Evolutionary conservation across 2,888 invertebrate genomes (phyloP), one percentile per base, ranked within the genome.

Genomic region (Oxystoma pomonae): DNA sequence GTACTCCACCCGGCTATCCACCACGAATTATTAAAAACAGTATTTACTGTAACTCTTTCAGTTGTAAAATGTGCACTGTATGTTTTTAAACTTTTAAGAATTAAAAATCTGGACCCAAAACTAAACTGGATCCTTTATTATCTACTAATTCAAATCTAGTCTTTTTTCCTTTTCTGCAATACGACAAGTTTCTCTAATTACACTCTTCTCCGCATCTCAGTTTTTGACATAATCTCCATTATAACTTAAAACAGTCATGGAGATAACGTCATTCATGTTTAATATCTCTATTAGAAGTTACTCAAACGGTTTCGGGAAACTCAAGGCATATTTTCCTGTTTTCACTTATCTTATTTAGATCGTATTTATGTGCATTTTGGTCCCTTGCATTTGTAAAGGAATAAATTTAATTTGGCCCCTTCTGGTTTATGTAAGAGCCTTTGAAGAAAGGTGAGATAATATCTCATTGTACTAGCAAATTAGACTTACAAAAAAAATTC

Each of bases 221-320:
- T 35, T 35, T 35, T 35, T 35, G 35, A 35, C 16, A 57, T 57
- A 16, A 18, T 20, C 18, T 35, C 17, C 49, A 1, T 57, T 5
- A 19, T 1, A 35, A 57, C 1, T 57, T 57, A 49, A 17, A 58
- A 49, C 2, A 7, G 16, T 16, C 5, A 35, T 16, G 20, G 16
- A 22, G 58, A 58, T 58, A 58, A 58, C 17, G 58, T 58, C 58
- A 58, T 19, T 58, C 58, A 49, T 49, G 35, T 49, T 58, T 1
- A 58, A 49, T n/a, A 19, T 16, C 58, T 35, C 35, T 35, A 35
- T 35, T 35, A 35, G 35, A 35, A 35, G 35, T 35, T 35, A 35
- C 35, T 35, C 35, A 35, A 35, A 35, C 35, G 35, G 35, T 35
- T 35, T 35, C 35, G 35, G 12, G 35, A 35, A 12, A 35, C 35